Evolutionary conservation across 2,797 vertebrate species (phyloP).

Genomic region (Sebastes kiyomatsui): DNA sequence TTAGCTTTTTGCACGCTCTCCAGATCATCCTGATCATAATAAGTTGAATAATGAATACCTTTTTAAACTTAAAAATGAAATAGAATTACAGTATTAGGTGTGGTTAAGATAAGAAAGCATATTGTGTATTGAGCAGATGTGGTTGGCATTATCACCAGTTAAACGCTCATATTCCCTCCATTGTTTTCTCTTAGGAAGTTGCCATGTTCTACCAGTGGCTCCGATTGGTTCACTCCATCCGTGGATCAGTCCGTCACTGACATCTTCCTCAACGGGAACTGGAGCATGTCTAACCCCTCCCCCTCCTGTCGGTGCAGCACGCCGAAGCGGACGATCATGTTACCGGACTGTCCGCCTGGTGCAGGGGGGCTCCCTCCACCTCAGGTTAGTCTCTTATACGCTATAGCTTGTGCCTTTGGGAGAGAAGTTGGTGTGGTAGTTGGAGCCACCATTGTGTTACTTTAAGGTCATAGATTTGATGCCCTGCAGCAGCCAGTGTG

Average conservation of each 20-base stretch:
- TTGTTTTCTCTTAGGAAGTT: constrained; percentile 64
- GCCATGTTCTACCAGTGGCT: constrained; percentile 71
- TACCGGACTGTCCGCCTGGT: constrained; percentile 90
- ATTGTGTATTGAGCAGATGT: neutral
- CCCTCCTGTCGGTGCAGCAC: constrained; percentile 92
- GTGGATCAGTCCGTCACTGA: constrained; percentile 85
- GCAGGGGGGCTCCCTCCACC: constrained; percentile 93
- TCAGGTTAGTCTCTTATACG: constrained; percentile 81
- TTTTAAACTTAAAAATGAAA: constrained; percentile 7
- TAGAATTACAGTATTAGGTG: neutral
- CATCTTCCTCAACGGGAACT: constrained; percentile 90
- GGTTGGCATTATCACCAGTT: neutral
- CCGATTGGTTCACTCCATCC: constrained; percentile 86
- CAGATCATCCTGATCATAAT: constrained; percentile 8
- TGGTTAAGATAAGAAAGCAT: neutral
- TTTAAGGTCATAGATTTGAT: neutral
- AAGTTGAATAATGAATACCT: constrained; percentile 31
- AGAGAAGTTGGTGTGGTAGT: neutral
- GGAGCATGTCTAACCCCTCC: constrained; percentile 94
- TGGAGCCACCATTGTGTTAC: neutral
- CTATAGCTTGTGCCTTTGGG: neutral
- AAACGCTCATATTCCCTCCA: neutral
- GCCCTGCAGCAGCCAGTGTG: neutral
- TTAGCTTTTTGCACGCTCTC: constrained; percentile 1
- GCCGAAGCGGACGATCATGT: constrained; percentile 86